Conservation (phyloP, 1,140 invertebrate species). For the Drosophila littoralis region DNA sequence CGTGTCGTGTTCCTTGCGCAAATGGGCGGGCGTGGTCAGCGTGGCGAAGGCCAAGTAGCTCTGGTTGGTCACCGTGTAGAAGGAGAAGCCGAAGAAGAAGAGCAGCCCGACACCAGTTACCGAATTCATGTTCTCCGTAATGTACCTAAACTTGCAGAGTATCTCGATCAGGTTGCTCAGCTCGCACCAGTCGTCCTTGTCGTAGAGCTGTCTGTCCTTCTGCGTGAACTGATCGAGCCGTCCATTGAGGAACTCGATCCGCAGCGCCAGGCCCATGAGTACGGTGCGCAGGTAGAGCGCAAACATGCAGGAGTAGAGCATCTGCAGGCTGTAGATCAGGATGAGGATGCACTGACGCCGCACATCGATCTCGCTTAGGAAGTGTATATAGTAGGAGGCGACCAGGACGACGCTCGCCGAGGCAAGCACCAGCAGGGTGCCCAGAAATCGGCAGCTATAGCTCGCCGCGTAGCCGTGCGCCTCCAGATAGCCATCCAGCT, state of each 20-base stretch:
- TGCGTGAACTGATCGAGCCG: conserved; percentile 51
- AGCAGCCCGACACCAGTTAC: conserved; percentile 58
- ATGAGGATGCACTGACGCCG: conserved; percentile 40
- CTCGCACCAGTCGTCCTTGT: conserved; percentile 61
- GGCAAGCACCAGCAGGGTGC: conserved; percentile 18
- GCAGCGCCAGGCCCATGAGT: conserved; percentile 45
- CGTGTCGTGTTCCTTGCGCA: conserved; percentile 39
- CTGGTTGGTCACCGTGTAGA: conserved; percentile 73
- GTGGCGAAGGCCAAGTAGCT: conserved; percentile 71
- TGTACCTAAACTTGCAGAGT: conserved; percentile 72
- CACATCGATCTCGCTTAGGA: conserved; percentile 33
- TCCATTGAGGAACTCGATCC: conserved; percentile 59
- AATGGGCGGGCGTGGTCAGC: conserved; percentile 36
- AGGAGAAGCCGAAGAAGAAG: conserved; percentile 71
- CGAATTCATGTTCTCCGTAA: conserved; percentile 65
- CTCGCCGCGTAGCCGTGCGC: conserved; percentile 36
- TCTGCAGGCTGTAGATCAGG: conserved; percentile 55
- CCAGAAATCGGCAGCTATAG: conserved; percentile 56
- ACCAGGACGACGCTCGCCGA: conserved; percentile 47
- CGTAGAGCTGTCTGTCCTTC: conserved; percentile 10
- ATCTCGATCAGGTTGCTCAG: conserved; percentile 67
- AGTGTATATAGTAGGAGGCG: conserved; percentile 69
- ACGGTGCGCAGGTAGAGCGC: conserved; percentile 58
- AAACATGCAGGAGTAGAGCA: conserved; percentile 64
- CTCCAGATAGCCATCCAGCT: conserved; percentile 59